Evolutionary conservation across 2,797 vertebrate genomes (phyloP).

Genomic region (Buceros bicornis): DNA sequence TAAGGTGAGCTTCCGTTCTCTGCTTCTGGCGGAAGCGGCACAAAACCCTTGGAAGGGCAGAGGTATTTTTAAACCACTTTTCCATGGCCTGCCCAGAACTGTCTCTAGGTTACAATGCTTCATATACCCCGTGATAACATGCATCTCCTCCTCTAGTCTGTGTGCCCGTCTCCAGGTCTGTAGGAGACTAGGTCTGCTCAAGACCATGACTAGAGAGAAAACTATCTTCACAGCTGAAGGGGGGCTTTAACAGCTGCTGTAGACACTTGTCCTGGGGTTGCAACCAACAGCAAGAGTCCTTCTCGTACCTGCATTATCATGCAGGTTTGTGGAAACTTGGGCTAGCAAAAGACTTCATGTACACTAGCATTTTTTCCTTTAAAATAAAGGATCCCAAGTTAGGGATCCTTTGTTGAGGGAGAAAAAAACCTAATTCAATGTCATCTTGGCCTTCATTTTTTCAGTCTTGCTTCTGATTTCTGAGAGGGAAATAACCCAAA

Average conservation of each 20-base stretch:
- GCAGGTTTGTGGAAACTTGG: background rate
- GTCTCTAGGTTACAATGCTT: background rate
- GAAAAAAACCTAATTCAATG: background rate
- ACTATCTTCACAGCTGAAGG: background rate
- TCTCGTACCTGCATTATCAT: background rate
- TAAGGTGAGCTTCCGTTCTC: constrained; percentile 63
- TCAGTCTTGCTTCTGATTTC: background rate
- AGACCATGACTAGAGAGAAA: background rate
- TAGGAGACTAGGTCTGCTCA: background rate
- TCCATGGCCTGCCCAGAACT: background rate
- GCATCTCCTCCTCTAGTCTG: background rate
- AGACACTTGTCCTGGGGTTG: background rate
- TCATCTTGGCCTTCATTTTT: background rate
- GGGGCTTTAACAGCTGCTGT: background rate
- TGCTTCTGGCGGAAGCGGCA: background rate
- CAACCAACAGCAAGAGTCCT: background rate
- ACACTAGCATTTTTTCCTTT: background rate
- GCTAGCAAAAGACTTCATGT: background rate
- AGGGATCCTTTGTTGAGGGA: background rate
- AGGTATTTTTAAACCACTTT: constrained; percentile 26
- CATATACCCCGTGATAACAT: background rate
- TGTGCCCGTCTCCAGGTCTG: background rate
- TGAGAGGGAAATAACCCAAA: background rate
- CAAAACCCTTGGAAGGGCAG: background rate
- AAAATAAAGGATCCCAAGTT: background rate